Percentiles rank a stretch among this genome's conserved stretches.
Evolutionary conservation across 2,797 vertebrate species (phyloP).

Genomic region (Sarcophilus harrisii): DNA sequence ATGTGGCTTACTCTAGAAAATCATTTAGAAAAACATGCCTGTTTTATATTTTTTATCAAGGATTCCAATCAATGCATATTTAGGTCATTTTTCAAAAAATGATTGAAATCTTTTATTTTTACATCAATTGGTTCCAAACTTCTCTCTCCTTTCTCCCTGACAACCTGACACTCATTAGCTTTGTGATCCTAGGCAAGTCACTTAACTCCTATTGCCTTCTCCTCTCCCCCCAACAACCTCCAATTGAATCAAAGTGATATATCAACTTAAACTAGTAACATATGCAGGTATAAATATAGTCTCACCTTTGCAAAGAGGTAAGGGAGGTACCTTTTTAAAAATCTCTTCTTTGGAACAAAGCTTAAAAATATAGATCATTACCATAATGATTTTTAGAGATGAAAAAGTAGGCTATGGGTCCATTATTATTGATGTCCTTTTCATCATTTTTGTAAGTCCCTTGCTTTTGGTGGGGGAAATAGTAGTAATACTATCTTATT

Average conservation of each 20-base stretch:
- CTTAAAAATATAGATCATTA: not conserved
- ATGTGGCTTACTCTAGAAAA: not conserved
- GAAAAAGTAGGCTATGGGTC: not conserved
- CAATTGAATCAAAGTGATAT: not conserved
- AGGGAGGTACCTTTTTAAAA: not conserved
- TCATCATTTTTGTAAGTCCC: not conserved
- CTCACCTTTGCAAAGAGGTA: not conserved
- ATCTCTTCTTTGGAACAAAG: not conserved
- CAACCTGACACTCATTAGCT: not conserved
- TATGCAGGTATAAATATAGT: not conserved
- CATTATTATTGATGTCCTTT: not conserved
- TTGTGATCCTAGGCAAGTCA: too few species aligned
- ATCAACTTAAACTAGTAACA: not conserved
- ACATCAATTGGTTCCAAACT: not conserved
- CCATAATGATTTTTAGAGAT: not conserved
- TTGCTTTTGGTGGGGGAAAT: not conserved
- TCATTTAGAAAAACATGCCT: not conserved
- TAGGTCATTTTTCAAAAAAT: not conserved
- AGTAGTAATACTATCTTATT: not conserved
- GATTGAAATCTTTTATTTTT: not conserved
- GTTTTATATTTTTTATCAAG: not conserved
- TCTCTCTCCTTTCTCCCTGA: not conserved
- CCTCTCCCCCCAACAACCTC: too few species aligned
- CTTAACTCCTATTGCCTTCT: too few species aligned
- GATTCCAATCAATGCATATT: not conserved